Evolutionary conservation across 35 echinoderm and acorn worm species (phyloP), one percentile per base, ranked within the genome.

Genomic region (Heliocidaris tuberculata): DNA sequence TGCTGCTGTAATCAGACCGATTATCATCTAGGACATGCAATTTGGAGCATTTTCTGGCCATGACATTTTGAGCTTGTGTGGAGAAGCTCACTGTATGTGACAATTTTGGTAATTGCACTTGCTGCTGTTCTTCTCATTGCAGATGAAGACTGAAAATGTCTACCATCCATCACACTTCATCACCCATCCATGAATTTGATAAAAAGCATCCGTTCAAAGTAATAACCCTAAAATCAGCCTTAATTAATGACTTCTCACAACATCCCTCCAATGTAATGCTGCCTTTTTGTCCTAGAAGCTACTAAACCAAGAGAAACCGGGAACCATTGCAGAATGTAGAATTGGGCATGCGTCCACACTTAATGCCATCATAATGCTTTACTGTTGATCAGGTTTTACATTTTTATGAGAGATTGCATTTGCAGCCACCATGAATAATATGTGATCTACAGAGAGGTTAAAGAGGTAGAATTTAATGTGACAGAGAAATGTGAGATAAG

Each of bases 61-160:
- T 78, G 65, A 78, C 65, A 78, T 78, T 78, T 78, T 78, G 65
- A 78, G 65, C 65, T 78, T 78, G 27, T 78, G 65, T 78, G 21
- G 7, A 70, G 60, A 21, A 21, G 27, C 65, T 78, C 4, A 27
- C 65, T 78, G 21, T 21, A 78, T 78, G 65, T 78, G 65, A 7
- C 65, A 78, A 78, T 78, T 7, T 42, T 0, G 15, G 0, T 78
- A 78, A 70, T 27, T 78, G 27, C 21, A 7, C 65, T 78, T 78
- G 21, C 19, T 27, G n/a, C 21, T 7, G 1, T n/a, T 70, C 60
- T 24, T 70, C 60, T 19, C 60, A n/a, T 78, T 78, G 6, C 7
- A 78, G 27, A 6, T 5, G 15, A 78, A 78, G 65, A 6, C 65
- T 78, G 65, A 78, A 78, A 21, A 19, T n/a, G 6, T 78, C 19